These are phyloP conservation scores for Physocephala rufipes DNA, from an alignment of 2,888 invertebrate species.

Conservation along the genomic window DNA sequence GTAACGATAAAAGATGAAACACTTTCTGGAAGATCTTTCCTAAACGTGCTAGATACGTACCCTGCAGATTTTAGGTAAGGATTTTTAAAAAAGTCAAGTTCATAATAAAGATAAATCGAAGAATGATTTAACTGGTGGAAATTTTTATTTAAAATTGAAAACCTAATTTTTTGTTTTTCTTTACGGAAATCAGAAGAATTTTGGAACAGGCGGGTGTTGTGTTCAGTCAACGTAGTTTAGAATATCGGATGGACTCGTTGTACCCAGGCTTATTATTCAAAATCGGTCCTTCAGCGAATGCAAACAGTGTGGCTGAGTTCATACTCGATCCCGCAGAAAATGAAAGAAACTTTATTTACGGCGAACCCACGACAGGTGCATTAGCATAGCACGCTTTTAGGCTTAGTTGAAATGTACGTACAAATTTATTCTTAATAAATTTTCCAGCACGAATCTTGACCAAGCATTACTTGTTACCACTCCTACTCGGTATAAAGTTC, in stretches of 20 bases:
- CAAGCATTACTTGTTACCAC: slow-evolving; percentile 78
- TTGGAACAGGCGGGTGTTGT: slow-evolving; percentile 75
- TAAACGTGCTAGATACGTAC: slow-evolving; percentile 76
- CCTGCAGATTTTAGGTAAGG: slow-evolving; percentile 77
- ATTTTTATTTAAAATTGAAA: too few relatives aligned
- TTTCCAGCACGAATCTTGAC: slow-evolving; percentile 76
- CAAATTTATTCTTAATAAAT: background rate
- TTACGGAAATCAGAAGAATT: slow-evolving; percentile 73
- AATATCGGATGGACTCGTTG: slow-evolving; percentile 77
- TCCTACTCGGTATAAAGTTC: slow-evolving; percentile 82
- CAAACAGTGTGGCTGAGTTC: slow-evolving; percentile 79
- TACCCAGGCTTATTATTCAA: slow-evolving; percentile 81
- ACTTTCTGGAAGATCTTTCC: slow-evolving; percentile 73
- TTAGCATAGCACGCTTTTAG: slow-evolving; percentile 38
- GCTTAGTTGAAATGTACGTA: background rate
- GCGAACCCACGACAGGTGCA: slow-evolving; percentile 61
- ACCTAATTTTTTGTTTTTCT: slow-evolving; percentile 22
- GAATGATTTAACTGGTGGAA: background rate
- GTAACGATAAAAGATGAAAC: slow-evolving; percentile 72
- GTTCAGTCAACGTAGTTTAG: slow-evolving; percentile 76
- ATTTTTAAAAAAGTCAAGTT: background rate
- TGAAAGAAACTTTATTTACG: slow-evolving; percentile 66
- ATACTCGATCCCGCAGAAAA: slow-evolving; percentile 71
- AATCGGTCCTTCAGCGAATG: slow-evolving; percentile 76
- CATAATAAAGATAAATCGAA: background rate